These are phyloP conservation scores for Adela reaumurella DNA, from an alignment of 2,888 invertebrate genomes.

Conservation along the genomic window DNA sequence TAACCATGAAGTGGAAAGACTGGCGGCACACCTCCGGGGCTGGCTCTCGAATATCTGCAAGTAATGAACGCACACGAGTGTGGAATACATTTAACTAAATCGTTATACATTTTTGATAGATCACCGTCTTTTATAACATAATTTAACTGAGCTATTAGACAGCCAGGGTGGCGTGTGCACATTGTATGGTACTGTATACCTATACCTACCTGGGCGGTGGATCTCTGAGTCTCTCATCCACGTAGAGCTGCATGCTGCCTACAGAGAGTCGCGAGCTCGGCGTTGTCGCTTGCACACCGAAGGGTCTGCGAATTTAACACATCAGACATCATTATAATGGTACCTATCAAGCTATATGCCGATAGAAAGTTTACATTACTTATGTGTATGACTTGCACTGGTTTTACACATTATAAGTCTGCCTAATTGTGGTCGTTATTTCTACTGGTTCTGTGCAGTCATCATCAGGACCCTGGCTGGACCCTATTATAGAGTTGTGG, in stretches of 20 bases:
- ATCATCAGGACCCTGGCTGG: no score
- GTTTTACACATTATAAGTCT: no score
- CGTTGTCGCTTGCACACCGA: constrained; percentile 21
- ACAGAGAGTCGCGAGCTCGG: constrained; percentile 29
- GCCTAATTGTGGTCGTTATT: no score
- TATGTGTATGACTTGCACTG: no score
- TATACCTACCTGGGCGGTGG: constrained; percentile 47
- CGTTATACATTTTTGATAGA: not conserved
- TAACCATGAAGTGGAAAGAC: constrained; percentile 27
- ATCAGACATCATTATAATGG: no score
- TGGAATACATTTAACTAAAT: no score
- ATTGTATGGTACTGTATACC: no score
- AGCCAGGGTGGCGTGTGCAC: constrained; percentile 6
- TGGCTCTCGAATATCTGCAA: constrained; percentile 31
- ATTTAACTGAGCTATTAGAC: constrained; percentile 5
- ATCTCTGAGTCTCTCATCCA: constrained; percentile 40
- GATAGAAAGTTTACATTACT: no score
- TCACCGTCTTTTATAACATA: constrained; percentile 11
- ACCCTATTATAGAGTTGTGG: no score
- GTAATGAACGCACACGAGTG: no score
- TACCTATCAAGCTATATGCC: no score
- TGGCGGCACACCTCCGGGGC: constrained; percentile 20
- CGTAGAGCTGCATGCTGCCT: constrained; percentile 42
- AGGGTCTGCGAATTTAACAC: constrained; percentile 19
- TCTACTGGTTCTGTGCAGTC: no score